phyloP scores from a whole-genome alignment of 2,797 vertebrate genomes.

The Pogonophryne albipinna region DNA sequence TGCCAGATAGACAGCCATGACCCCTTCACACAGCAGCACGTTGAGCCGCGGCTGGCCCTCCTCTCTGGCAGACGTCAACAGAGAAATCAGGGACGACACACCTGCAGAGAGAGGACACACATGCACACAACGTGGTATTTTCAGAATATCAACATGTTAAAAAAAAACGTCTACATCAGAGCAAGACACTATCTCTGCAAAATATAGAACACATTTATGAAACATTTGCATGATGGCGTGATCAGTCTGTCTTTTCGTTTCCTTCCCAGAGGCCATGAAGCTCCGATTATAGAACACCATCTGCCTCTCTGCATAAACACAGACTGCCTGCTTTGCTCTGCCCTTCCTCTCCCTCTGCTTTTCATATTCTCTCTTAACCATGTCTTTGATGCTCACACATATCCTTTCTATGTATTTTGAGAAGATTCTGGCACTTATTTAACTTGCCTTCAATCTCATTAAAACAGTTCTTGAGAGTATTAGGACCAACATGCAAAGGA shows the following conservation, averaged over 20 bases:
- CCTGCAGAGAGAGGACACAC: slow-evolving; percentile 80
- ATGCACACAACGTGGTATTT: slow-evolving; percentile 6
- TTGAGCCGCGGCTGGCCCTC: slow-evolving; percentile 95
- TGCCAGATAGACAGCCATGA: slow-evolving; percentile 95
- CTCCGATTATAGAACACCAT: slow-evolving; percentile 81
- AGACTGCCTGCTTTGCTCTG: slow-evolving; percentile 62
- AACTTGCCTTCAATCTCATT: slow-evolving; percentile 2
- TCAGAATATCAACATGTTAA: background rate
- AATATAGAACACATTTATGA: slow-evolving; percentile 41
- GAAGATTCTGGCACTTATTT: slow-evolving; percentile 24
- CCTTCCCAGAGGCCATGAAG: slow-evolving; percentile 75
- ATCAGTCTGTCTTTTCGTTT: slow-evolving; percentile 65
- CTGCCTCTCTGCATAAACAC: slow-evolving; percentile 76
- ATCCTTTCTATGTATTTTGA: slow-evolving; percentile 13
- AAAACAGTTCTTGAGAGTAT: slow-evolving; percentile 10
- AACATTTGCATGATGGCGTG: slow-evolving; percentile 58
- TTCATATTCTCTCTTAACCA: slow-evolving; percentile 40
- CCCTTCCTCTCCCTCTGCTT: slow-evolving; percentile 38
- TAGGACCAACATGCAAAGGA: background rate
- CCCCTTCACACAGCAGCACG: slow-evolving; percentile 94
- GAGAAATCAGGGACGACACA: slow-evolving; percentile 95
- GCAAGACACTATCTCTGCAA: slow-evolving; percentile 37
- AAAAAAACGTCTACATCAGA: slow-evolving; percentile 5
- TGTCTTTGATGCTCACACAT: slow-evolving; percentile 43
- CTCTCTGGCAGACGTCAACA: slow-evolving; percentile 92